phyloP scores from a whole-genome alignment of 1,140 invertebrate genomes.

The Gyrodactylus salaris region DNA sequence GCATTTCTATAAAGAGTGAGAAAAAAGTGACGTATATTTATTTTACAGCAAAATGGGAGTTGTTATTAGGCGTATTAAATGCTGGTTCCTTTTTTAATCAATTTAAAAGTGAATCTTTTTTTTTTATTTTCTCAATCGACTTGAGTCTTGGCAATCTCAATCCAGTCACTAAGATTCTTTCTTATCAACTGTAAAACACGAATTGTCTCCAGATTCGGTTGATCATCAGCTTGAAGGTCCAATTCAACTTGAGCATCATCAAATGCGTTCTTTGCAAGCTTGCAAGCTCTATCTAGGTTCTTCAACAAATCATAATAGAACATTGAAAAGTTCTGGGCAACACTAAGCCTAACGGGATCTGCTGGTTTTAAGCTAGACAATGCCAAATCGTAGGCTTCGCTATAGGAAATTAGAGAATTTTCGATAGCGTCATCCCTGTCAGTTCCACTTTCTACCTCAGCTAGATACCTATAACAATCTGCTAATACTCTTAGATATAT shows the following conservation, averaged over 20 bases:
- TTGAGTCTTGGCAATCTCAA: too few relatives aligned
- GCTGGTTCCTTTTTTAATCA: too few relatives aligned
- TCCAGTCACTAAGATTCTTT: slow-evolving; percentile 37
- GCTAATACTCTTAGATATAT: slow-evolving; percentile 22
- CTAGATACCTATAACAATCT: slow-evolving; percentile 91
- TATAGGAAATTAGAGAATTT: slow-evolving; percentile 71
- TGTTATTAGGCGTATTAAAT: too few relatives aligned
- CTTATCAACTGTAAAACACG: slow-evolving; percentile 79
- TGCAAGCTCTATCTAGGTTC: slow-evolving; percentile 47
- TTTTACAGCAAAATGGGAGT: too few relatives aligned
- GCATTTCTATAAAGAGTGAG: too few relatives aligned
- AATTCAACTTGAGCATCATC: slow-evolving; percentile 77
- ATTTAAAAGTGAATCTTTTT: too few relatives aligned
- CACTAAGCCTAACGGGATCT: slow-evolving; percentile 41
- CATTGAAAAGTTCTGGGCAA: slow-evolving; percentile 57
- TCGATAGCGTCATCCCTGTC: slow-evolving; percentile 72
- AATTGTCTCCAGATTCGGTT: slow-evolving; percentile 72
- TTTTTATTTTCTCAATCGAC: too few relatives aligned
- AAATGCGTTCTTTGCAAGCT: slow-evolving; percentile 30
- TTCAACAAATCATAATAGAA: slow-evolving; percentile 90
- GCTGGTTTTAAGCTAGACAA: slow-evolving; percentile 78
- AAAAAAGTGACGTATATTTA: too few relatives aligned
- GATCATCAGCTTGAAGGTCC: slow-evolving; percentile 58
- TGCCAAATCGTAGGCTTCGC: slow-evolving; percentile 69
- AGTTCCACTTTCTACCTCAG: slow-evolving; percentile 72